Percentiles rank a stretch among this genome's conserved stretches.
Evolutionary conservation across 2,113 vertebrate genomes (phyloP).

Genomic region (Marcusenius ussheri): DNA sequence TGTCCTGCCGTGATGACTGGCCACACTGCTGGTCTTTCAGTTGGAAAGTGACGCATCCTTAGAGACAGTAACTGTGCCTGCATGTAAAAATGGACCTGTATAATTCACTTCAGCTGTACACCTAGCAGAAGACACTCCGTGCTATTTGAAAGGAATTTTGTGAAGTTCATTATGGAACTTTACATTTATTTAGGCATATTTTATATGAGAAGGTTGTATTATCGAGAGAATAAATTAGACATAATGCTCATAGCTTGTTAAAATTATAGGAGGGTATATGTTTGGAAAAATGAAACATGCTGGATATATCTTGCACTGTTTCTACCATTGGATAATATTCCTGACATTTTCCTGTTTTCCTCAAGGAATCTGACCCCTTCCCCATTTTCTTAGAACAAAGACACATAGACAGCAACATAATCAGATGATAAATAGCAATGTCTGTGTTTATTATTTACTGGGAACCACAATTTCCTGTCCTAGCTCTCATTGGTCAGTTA

Average conservation of each 20-base stretch:
- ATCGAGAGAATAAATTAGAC: not conserved
- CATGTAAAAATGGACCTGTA: not conserved
- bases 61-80: not conserved
- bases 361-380: not conserved
- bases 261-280: not conserved
- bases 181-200: not conserved
- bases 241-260: not conserved
- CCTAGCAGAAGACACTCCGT: not conserved
- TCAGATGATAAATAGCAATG: not conserved
- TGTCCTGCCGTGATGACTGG: not conserved
- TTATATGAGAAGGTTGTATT: not conserved
- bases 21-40: not conserved
- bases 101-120: not conserved
- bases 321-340: not conserved
- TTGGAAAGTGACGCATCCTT: not conserved
- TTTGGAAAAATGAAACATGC: not conserved
- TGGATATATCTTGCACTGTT: not conserved
- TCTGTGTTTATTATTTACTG: constrained; percentile 7
- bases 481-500: not conserved
- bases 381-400: not conserved
- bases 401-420: not conserved
- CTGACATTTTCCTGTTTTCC: not conserved
- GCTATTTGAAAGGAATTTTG: not conserved
- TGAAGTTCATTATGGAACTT: not conserved
- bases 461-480: not conserved